A percentile compares a stretch with the other conserved stretches of the same genome.
phyloP scores from a whole-genome alignment of 1,140 invertebrate species.

The Caenorhabditis briggsae region DNA sequence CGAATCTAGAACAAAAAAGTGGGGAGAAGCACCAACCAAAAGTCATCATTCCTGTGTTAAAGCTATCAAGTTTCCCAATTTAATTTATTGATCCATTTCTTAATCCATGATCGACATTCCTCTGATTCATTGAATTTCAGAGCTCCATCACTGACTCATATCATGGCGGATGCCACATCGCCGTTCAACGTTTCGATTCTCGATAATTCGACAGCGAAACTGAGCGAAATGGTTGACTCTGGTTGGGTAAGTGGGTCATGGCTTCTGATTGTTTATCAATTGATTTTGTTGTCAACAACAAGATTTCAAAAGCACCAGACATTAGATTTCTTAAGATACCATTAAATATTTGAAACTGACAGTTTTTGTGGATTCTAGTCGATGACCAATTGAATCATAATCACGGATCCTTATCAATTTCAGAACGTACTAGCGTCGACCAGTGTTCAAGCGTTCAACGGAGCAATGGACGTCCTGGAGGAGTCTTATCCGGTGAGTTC shows the following conservation, averaged over 20 bases:
- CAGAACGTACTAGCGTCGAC: conserved; percentile 43
- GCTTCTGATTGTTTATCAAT: background rate
- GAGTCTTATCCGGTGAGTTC: conserved; percentile 49
- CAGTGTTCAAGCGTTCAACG: conserved; percentile 44
- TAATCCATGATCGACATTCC: background rate
- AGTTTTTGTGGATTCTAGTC: no score
- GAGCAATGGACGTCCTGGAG: conserved; percentile 34
- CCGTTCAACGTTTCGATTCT: conserved; percentile 43
- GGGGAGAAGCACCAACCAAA: background rate
- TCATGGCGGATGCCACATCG: conserved; percentile 41
- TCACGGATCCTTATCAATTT: background rate
- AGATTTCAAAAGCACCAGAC: background rate
- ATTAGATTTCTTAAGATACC: background rate
- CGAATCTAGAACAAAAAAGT: conserved; percentile 23
- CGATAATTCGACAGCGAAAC: conserved; percentile 47
- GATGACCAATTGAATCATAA: no score
- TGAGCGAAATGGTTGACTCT: conserved; percentile 50
- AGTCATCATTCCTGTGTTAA: conserved; percentile 16
- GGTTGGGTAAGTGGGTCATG: conserved; percentile 9
- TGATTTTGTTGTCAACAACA: background rate
- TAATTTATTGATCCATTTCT: background rate
- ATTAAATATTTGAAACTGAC: background rate
- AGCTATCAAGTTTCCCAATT: background rate
- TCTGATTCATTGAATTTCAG: background rate
- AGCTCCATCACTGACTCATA: conserved; percentile 45